Evolutionary conservation across 2,113 vertebrate species (phyloP).

Genomic region (Ranitomeya imitator): DNA sequence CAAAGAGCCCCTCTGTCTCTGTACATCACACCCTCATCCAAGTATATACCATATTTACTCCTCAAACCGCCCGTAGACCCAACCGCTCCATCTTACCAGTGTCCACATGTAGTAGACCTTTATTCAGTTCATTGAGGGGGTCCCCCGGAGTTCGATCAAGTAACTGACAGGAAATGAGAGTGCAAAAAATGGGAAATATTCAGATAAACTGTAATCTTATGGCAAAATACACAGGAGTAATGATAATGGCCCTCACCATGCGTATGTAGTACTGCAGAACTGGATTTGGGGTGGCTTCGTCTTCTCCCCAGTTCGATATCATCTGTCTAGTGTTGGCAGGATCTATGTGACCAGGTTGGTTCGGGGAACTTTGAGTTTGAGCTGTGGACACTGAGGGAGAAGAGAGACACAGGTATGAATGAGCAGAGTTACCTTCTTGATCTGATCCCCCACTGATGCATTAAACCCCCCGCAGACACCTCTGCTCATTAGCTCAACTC

Average conservation of each 20-base stretch:
- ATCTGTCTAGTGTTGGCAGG: not conserved
- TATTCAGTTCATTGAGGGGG: conserved; percentile 24
- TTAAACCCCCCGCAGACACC: not conserved
- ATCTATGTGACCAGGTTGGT: conserved; percentile 66
- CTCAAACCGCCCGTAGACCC: not conserved
- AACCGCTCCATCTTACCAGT: not conserved
- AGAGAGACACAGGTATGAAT: conserved; percentile 17
- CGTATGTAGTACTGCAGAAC: conserved; percentile 67
- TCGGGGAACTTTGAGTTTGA: conserved; percentile 26
- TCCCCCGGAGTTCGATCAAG: conserved; percentile 29
- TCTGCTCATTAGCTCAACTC: conserved; percentile 47
- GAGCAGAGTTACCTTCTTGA: not conserved
- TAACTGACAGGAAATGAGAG: conserved; percentile 5
- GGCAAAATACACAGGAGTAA: not conserved
- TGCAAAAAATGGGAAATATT: not conserved
- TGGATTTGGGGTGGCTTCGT: conserved; percentile 54
- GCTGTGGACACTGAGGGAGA: not conserved
- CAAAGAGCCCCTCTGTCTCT: not conserved
- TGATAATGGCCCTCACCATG: conserved; percentile 49
- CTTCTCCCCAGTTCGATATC: not conserved
- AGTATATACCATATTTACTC: not conserved
- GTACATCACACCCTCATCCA: not conserved
- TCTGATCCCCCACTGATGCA: conserved; percentile 20
- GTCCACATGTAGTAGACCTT: not conserved
- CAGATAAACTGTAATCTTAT: not conserved